These are phyloP conservation scores for Chelidonichthys spinosus DNA, from an alignment of 2,797 vertebrate species.

Conservation along the genomic window DNA sequence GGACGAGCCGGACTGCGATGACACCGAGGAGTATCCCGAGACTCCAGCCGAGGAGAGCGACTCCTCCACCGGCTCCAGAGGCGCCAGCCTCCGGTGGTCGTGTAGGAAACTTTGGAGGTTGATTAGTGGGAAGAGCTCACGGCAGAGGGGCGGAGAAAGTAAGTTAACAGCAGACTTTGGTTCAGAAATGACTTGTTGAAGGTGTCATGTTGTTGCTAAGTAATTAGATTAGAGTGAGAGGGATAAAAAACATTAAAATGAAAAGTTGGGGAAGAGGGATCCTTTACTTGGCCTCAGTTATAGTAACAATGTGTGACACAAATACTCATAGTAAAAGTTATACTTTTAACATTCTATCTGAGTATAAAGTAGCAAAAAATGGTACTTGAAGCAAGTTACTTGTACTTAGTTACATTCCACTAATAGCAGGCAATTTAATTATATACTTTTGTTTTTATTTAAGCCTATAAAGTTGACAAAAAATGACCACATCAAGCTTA, in stretches of 20 bases:
- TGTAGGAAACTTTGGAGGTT: conserved; percentile 58
- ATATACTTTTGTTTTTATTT: neutral
- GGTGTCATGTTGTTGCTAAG: too few relatives aligned
- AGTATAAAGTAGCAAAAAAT: neutral
- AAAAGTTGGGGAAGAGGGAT: neutral
- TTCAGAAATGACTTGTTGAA: neutral
- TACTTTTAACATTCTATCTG: neutral
- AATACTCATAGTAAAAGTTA: too few relatives aligned
- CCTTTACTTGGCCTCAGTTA: too few relatives aligned
- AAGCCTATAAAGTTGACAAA: neutral
- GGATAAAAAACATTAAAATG: neutral
- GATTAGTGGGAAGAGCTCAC: conserved; percentile 38
- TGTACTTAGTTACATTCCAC: too few relatives aligned
- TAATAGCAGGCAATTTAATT: too few relatives aligned
- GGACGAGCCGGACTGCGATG: conserved; percentile 2
- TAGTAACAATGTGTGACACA: neutral
- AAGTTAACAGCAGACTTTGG: conserved; percentile 20
- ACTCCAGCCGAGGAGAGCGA: conserved; percentile 37
- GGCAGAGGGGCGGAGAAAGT: conserved; percentile 40
- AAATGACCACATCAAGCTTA: neutral
- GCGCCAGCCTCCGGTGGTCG: conserved; percentile 56
- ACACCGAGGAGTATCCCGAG: neutral
- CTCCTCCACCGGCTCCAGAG: conserved; percentile 18
- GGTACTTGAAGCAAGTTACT: too few relatives aligned
- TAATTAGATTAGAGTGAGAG: neutral